Evolutionary conservation across 2,797 vertebrate species (phyloP).

Genomic region (Podarcis lilfordi): DNA sequence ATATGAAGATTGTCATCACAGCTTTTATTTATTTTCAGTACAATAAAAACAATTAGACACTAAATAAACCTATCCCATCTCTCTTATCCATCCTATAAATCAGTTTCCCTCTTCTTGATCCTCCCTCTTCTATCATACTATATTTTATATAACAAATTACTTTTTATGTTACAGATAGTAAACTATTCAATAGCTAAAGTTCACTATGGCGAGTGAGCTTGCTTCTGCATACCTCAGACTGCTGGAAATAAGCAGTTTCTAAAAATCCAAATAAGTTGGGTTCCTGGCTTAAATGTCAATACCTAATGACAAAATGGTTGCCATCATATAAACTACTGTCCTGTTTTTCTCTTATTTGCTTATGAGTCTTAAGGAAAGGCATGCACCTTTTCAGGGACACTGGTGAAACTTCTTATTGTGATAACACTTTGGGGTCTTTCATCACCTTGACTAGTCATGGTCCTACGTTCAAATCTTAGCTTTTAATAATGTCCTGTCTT

Average conservation of each 20-base stretch:
- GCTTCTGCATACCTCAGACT: no score
- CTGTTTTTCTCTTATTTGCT: neutral
- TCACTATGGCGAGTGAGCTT: neutral
- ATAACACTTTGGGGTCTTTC: neutral
- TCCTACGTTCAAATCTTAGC: neutral
- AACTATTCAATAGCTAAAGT: conserved; percentile 6
- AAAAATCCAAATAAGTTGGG: neutral
- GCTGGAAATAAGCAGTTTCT: neutral
- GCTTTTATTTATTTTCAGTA: neutral
- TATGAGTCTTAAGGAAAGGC: neutral
- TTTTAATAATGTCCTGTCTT: neutral
- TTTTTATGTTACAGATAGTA: conserved; percentile 5
- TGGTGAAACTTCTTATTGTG: no score
- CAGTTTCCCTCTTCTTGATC: neutral
- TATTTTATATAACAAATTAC: neutral
- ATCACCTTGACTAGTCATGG: neutral
- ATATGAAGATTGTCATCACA: neutral
- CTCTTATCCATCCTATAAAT: neutral
- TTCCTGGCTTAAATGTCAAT: neutral
- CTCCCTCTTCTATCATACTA: neutral
- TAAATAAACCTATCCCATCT: neutral
- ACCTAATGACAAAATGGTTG: no score
- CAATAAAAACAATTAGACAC: neutral
- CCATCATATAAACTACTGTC: neutral
- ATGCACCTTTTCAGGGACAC: no score